Evolutionary conservation across 1,140 invertebrate species (phyloP).

Genomic region (Drosophila rhopaloa): DNA sequence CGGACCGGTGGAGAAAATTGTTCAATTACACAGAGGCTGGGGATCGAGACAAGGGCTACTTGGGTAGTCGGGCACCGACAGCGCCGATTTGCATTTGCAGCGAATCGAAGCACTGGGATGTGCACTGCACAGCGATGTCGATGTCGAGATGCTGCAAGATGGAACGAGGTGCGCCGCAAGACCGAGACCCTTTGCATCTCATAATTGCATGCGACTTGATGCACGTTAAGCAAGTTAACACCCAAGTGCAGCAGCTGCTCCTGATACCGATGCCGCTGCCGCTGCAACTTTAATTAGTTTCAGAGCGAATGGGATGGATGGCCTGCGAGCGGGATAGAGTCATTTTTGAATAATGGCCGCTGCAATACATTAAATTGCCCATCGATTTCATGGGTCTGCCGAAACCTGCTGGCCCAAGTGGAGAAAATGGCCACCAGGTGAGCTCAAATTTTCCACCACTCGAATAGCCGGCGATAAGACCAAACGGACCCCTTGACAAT

Average conservation of each 20-base stretch:
- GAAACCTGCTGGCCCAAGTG: neutral
- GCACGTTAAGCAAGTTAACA: slow-evolving; percentile 81
- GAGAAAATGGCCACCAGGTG: slow-evolving; percentile 67
- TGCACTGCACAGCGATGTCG: no score
- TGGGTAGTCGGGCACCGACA: slow-evolving; percentile 13
- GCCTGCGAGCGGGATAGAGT: slow-evolving; percentile 32
- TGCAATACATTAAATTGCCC: slow-evolving; percentile 66
- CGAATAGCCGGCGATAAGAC: slow-evolving; percentile 51
- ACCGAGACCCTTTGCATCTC: slow-evolving; percentile 35
- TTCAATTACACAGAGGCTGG: slow-evolving; percentile 72
- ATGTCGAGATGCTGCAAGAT: slow-evolving; percentile 1
- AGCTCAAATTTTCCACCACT: slow-evolving; percentile 53
- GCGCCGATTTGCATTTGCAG: slow-evolving; percentile 71
- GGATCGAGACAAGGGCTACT: slow-evolving; percentile 31
- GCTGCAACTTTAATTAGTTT: slow-evolving; percentile 70
- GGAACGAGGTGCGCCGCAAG: slow-evolving; percentile 5
- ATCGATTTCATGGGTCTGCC: slow-evolving; percentile 43
- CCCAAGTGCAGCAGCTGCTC: slow-evolving; percentile 55
- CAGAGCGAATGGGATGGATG: slow-evolving; percentile 21
- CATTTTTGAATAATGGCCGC: slow-evolving; percentile 73
- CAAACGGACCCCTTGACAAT: slow-evolving; percentile 21
- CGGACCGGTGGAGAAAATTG: slow-evolving; percentile 72
- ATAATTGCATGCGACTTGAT: slow-evolving; percentile 76
- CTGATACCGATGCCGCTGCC: slow-evolving; percentile 5
- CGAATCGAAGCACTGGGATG: slow-evolving; percentile 60